Evolutionary conservation across 2,888 invertebrate species (phyloP).

Genomic region (Halictus ligatus): DNA sequence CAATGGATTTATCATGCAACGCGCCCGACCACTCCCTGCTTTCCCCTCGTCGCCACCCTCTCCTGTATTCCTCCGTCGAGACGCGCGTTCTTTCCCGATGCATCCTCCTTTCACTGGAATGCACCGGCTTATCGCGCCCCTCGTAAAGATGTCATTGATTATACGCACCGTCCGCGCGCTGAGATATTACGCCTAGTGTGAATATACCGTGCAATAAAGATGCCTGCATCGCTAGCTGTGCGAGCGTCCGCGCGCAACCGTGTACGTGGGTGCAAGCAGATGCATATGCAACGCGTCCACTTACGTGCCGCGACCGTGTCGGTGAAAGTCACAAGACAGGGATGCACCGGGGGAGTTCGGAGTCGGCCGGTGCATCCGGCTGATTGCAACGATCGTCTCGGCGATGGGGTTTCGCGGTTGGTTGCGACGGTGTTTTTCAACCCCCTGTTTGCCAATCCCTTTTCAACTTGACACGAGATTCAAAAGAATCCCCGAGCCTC

Average conservation of each 20-base stretch:
- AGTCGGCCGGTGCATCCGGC: slow-evolving; percentile 41
- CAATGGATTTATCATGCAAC: slow-evolving; percentile 72
- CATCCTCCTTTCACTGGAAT: slow-evolving; percentile 48
- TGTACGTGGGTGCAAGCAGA: slow-evolving; percentile 14
- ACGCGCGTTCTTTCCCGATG: slow-evolving; percentile 30
- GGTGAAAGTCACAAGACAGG: slow-evolving; percentile 57
- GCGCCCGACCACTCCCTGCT: slow-evolving; percentile 65
- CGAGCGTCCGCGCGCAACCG: background rate
- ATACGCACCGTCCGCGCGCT: slow-evolving; percentile 68
- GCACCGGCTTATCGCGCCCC: slow-evolving; percentile 67
- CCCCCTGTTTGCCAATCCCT: background rate
- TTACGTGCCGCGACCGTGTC: slow-evolving; percentile 38
- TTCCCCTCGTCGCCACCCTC: slow-evolving; percentile 41
- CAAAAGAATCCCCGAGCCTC: no score
- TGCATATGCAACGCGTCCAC: slow-evolving; percentile 19
- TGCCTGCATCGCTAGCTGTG: slow-evolving; percentile 35
- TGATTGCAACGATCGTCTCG: slow-evolving; percentile 50
- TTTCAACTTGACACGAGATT: no score
- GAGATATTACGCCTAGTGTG: slow-evolving; percentile 69
- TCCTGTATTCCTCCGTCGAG: slow-evolving; percentile 11
- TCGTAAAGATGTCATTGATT: slow-evolving; percentile 78
- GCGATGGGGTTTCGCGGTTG: background rate
- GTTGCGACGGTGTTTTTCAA: background rate
- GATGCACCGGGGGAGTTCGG: slow-evolving; percentile 38
- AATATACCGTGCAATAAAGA: slow-evolving; percentile 71